Conservation (phyloP, 2,113 vertebrate species). For the Picathartes gymnocephalus region DNA sequence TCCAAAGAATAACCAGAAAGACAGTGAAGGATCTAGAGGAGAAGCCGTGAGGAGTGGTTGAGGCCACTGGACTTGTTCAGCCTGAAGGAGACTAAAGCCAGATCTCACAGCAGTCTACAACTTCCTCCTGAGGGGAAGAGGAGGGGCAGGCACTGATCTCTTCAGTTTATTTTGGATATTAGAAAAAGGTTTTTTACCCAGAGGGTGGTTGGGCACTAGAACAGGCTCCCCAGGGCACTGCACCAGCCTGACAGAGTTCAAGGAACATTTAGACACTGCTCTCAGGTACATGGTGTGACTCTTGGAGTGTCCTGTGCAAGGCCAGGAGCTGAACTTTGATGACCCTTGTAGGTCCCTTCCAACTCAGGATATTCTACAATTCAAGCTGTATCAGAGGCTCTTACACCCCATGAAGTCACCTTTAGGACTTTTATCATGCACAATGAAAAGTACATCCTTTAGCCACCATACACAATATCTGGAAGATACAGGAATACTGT, state of each 20-base stretch:
- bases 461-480: not conserved
- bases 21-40: not conserved
- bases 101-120: not conserved
- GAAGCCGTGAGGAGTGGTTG: fast-evolving
- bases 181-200: not conserved
- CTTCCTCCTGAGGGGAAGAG: not conserved
- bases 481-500: not conserved
- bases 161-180: not conserved
- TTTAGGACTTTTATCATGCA: not conserved
- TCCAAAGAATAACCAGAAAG: not conserved
- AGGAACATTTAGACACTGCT: not conserved
- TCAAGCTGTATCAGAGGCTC: not conserved
- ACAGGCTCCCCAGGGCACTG: not conserved
- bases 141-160: not conserved
- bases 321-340: not conserved
- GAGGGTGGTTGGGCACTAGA: not conserved
- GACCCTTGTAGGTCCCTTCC: not conserved
- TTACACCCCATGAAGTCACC: not conserved
- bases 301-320: not conserved
- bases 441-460: not conserved
- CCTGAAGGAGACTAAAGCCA: not conserved
- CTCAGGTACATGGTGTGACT: not conserved
- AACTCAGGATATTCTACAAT: not conserved
- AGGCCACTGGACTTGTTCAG: not conserved
- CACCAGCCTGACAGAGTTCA: not conserved